Evolutionary conservation across 1,140 invertebrate genomes (phyloP).

Genomic region (Galendromus occidentalis): DNA sequence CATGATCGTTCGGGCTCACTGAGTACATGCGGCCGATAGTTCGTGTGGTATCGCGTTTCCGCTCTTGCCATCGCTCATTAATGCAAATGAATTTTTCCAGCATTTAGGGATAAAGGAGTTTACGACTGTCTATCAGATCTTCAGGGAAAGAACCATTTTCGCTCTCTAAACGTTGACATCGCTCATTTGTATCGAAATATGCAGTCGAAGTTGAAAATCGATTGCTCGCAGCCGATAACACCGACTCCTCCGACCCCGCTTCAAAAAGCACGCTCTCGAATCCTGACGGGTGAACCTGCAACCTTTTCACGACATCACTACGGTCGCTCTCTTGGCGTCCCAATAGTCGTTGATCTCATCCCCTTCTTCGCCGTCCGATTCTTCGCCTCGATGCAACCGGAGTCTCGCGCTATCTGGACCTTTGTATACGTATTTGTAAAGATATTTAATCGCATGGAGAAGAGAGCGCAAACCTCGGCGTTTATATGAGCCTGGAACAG

Average conservation of each 20-base stretch:
- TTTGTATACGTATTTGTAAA: conserved; percentile 26
- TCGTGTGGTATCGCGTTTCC: neutral
- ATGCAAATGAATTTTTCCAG: conserved; percentile 19
- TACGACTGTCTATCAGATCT: conserved; percentile 10
- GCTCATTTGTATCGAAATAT: no score
- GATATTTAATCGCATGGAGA: conserved; percentile 24
- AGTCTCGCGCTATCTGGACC: conserved; percentile 21
- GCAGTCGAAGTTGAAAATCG: no score
- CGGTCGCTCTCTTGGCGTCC: neutral
- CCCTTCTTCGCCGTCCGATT: neutral
- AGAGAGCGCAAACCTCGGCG: conserved; percentile 22
- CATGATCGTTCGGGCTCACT: no score
- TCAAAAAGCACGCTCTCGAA: no score
- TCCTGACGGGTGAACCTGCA: no score
- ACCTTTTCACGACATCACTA: no score
- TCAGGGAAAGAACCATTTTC: no score
- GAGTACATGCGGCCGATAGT: conserved; percentile 17
- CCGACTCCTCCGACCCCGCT: no score
- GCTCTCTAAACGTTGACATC: no score
- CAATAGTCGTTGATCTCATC: conserved; percentile 20
- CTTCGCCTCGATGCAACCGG: neutral
- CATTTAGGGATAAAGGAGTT: conserved; percentile 19
- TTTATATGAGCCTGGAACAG: conserved; percentile 25
- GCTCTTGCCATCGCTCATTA: conserved; percentile 12
- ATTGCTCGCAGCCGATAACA: no score